Evolutionary conservation across 92 coral and sea anemone genomes (phyloP), one percentile per base, ranked within the genome.

Genomic region (Micromussa lordhowensis): DNA sequence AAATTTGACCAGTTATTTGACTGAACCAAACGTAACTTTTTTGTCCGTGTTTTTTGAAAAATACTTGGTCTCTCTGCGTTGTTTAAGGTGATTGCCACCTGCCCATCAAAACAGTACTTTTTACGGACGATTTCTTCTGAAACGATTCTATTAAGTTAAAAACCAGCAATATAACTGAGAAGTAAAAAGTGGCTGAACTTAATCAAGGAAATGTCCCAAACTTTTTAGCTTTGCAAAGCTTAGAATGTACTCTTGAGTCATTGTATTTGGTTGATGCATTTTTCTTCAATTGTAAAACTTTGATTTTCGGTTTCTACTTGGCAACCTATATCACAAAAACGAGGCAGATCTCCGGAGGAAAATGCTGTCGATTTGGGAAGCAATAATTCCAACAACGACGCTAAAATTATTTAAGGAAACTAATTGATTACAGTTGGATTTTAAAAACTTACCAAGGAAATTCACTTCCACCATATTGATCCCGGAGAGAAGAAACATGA

Each of bases 401-500:
- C 0, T 0, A 21, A 14, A 0, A 10, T 74, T 49, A 44, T 84
- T 28, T 57, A 55, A 34, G 3, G 10, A 83, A 57, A 5, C 34
- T 17, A 34, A 36, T 55, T 35, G 21, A 77, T 44, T 28, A 38
- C 68, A 44, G 26, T 86, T 30, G 31, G 81, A 84, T 84, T 28
- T 77, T 28, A 14, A 64, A 86, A 77, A 86, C 89, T 86, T 86
- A 86, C 89, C 89, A 22, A 66, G 75, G 66, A 77, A 76, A 61
- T 63, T 48, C 36, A 34, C 83, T 76, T 86, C 89, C 89, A 86
- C 89, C 89, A 86, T 86, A 49, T 86, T 86, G 89, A 44, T 40
- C 54, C 59, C 83, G 76, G 75, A 61, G 83, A 28, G 75, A 44
- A 44, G 71, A 76, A 89, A 74, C 89, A 89, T 92, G 94, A 92